Percentiles rank a stretch among this genome's conserved stretches.
These are phyloP conservation scores for Drosophila affinis DNA, from an alignment of 2,888 invertebrate species.

Conservation along the genomic window DNA sequence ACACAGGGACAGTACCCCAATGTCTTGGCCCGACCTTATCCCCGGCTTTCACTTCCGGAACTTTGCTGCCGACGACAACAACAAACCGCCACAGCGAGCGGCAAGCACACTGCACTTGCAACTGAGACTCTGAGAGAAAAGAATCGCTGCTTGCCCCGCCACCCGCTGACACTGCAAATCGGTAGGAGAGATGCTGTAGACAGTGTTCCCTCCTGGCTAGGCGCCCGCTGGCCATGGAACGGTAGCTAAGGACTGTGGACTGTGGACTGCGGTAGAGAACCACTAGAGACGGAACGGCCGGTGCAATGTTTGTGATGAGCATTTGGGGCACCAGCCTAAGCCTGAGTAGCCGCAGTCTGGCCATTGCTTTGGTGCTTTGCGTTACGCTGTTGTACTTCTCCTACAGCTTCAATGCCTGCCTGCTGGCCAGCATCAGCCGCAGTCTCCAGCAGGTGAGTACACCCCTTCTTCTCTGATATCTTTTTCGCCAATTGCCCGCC, in stretches of 20 bases:
- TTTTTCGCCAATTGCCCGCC: not conserved
- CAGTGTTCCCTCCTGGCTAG: conserved; percentile 1
- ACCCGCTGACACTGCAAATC: not conserved
- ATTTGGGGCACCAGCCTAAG: conserved; percentile 82
- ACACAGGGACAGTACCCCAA: conserved; percentile 6
- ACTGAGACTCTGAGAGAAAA: not conserved
- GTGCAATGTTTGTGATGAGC: conserved; percentile 79
- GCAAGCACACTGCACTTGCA: conserved; percentile 13
- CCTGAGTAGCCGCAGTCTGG: conserved; percentile 83
- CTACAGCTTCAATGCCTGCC: conserved; percentile 86
- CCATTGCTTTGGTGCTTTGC: conserved; percentile 84
- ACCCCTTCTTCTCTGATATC: not conserved
- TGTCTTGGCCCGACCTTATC: conserved; percentile 38
- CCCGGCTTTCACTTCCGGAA: conserved; percentile 58
- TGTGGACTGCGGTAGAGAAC: not conserved
- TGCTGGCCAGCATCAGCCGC: conserved; percentile 85
- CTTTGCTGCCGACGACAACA: conserved; percentile 36
- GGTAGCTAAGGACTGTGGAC: not conserved
- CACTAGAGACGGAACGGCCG: not conserved
- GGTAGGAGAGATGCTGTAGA: conserved; percentile 4
- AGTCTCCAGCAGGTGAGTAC: conserved; percentile 85
- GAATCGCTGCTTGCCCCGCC: not conserved
- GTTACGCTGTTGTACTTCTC: conserved; percentile 86
- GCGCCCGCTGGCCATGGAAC: conserved; percentile 5
- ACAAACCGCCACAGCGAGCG: conserved; percentile 9